A percentile compares a stretch with the other conserved stretches of the same genome.
These are phyloP conservation scores for Disparrhopalites patrizii DNA, from an alignment of 2,888 invertebrate species.

Conservation along the genomic window DNA sequence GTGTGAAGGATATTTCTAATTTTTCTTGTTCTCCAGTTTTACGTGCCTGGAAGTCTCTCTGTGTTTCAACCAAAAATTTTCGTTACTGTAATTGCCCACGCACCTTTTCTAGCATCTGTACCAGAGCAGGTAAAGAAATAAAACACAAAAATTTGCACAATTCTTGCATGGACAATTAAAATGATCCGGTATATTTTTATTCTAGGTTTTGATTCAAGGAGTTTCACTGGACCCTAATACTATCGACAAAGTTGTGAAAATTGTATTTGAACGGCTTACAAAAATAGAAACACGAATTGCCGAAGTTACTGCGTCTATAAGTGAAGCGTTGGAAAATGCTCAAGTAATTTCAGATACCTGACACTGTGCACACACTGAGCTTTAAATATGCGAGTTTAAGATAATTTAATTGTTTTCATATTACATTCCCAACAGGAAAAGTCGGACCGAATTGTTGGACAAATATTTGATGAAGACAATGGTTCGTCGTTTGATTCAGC, in stretches of 20 bases:
- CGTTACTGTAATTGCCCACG: constrained; percentile 71
- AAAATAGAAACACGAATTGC: constrained; percentile 43
- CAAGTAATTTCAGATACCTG: no score
- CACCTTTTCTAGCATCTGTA: constrained; percentile 66
- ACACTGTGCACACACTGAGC: no score
- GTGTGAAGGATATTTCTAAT: neutral
- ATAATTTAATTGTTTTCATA: neutral
- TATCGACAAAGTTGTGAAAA: constrained; percentile 29
- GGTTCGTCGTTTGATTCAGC: constrained; percentile 4
- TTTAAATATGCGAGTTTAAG: no score
- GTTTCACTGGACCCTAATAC: constrained; percentile 34
- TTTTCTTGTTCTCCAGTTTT: constrained; percentile 58
- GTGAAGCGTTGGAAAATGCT: constrained; percentile 25
- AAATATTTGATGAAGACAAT: constrained; percentile 28
- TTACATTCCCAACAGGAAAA: constrained; percentile 3
- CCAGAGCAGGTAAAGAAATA: constrained; percentile 63
- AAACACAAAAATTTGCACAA: no score
- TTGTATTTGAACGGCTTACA: constrained; percentile 39
- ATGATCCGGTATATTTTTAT: no score
- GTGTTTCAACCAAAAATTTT: constrained; percentile 65
- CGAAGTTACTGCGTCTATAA: constrained; percentile 29
- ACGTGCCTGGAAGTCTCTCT: constrained; percentile 62
- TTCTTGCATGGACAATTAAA: no score
- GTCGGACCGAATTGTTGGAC: constrained; percentile 23
- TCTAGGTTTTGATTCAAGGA: constrained; percentile 41